These are phyloP conservation scores for Hedya salicella DNA, from an alignment of 2,888 invertebrate genomes.

Conservation along the genomic window DNA sequence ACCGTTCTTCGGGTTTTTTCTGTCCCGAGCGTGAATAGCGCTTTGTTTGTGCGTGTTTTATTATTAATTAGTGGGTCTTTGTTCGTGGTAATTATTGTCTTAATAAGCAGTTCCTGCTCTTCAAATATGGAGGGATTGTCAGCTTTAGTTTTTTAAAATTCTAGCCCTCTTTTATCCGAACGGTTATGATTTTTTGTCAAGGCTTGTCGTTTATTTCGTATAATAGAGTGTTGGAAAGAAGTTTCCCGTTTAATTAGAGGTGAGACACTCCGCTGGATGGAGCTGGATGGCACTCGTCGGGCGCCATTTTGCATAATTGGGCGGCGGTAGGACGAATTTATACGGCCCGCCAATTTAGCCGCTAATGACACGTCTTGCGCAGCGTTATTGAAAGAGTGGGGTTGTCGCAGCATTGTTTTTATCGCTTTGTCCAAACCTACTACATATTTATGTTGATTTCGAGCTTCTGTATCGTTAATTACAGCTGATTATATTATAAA, in stretches of 20 bases:
- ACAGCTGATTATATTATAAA: neutral
- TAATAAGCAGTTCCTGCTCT: conserved; percentile 84
- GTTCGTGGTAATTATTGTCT: conserved; percentile 85
- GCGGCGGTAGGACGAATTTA: conserved; percentile 82
- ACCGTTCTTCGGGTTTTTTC: conserved; percentile 82
- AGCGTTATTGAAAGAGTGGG: conserved; percentile 46
- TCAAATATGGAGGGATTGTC: conserved; percentile 77
- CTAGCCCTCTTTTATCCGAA: conserved; percentile 46
- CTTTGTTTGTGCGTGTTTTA: conserved; percentile 84
- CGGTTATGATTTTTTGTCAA: conserved; percentile 32
- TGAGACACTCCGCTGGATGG: conserved; percentile 79
- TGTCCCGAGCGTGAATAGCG: conserved; percentile 81
- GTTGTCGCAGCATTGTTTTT: conserved; percentile 37
- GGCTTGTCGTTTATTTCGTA: conserved; percentile 70
- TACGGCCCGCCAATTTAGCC: conserved; percentile 83
- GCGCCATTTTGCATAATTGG: conserved; percentile 85
- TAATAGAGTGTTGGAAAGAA: conserved; percentile 83
- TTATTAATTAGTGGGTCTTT: conserved; percentile 85
- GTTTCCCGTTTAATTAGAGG: conserved; percentile 82
- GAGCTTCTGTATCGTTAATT: conserved; percentile 1
- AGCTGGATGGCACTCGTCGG: conserved; percentile 80
- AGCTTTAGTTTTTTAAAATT: conserved; percentile 59
- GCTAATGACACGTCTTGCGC: conserved; percentile 82
- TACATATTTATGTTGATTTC: conserved; percentile 22
- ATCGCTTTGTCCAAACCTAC: conserved; percentile 17